Evolutionary conservation across 2,113 vertebrate genomes (phyloP).

Genomic region (Trochalopteron elliotii): DNA sequence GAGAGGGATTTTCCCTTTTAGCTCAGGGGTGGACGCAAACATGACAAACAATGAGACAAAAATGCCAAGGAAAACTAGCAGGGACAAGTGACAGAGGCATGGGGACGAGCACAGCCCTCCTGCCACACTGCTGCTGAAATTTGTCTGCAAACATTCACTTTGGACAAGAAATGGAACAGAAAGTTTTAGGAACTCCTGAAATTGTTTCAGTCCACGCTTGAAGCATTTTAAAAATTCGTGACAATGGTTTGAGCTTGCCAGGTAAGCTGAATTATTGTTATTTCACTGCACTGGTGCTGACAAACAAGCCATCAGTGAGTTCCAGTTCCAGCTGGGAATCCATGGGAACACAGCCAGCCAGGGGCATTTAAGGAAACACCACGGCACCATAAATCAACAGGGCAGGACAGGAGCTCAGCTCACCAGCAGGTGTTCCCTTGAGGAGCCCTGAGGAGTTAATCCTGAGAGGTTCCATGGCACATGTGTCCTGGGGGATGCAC

Average conservation of each 20-base stretch:
- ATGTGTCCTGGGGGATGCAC: accelerated
- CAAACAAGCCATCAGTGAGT: background rate
- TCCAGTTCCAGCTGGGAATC: background rate
- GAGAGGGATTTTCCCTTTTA: background rate
- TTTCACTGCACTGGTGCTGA: background rate
- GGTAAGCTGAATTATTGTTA: background rate
- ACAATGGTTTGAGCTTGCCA: background rate
- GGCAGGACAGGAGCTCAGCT: background rate
- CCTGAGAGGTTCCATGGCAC: background rate
- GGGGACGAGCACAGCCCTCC: background rate
- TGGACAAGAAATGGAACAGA: background rate
- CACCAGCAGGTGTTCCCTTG: background rate
- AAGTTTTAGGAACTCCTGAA: background rate
- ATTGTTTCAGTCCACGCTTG: accelerated
- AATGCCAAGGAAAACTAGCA: background rate
- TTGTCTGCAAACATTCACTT: background rate
- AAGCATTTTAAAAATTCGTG: accelerated
- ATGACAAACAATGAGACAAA: background rate
- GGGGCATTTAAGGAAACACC: background rate
- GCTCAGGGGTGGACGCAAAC: background rate
- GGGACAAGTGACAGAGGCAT: accelerated
- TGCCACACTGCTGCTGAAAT: background rate
- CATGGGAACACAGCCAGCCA: background rate
- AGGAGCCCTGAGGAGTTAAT: background rate
- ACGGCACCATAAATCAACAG: background rate